Evolutionary conservation across 1,140 invertebrate genomes (phyloP).

Genomic region (Trichoplusia ni): DNA sequence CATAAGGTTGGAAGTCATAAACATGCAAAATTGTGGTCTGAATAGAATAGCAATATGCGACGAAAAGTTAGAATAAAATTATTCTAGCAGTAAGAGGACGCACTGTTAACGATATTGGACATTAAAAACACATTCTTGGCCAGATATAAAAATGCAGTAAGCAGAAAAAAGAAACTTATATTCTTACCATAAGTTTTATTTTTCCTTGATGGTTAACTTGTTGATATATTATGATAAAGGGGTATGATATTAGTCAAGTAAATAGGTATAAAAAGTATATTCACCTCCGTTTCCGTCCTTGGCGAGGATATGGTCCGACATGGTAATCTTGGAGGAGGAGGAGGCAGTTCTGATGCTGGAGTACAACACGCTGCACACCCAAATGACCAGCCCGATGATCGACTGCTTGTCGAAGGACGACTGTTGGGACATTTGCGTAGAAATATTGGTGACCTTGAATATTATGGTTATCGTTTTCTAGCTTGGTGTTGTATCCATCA

Average conservation of each 20-base stretch:
- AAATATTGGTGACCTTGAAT: too few species aligned
- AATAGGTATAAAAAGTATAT: conserved; percentile 45
- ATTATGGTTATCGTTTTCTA: too few species aligned
- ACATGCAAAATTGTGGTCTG: not conserved
- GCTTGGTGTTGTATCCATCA: too few species aligned
- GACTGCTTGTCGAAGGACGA: conserved; percentile 91
- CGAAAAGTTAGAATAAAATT: not conserved
- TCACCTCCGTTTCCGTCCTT: conserved; percentile 87
- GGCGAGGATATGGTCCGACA: conserved; percentile 88
- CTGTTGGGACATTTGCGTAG: conserved; percentile 50
- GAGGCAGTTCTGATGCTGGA: conserved; percentile 94
- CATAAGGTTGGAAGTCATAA: not conserved
- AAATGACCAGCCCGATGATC: conserved; percentile 95
- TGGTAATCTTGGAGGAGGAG: conserved; percentile 88
- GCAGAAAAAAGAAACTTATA: not conserved
- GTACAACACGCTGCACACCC: conserved; percentile 97
- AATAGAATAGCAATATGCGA: not conserved
- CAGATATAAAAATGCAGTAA: not conserved
- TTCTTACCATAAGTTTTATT: not conserved
- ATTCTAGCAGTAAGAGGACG: conserved; percentile 6
- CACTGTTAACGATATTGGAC: conserved; percentile 19
- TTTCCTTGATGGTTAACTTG: not conserved
- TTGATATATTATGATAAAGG: not conserved
- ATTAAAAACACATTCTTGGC: conserved; percentile 11
- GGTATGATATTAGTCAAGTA: not conserved